phyloP scores from a whole-genome alignment of 2,888 invertebrate species.

The Malacosoma neustria region DNA sequence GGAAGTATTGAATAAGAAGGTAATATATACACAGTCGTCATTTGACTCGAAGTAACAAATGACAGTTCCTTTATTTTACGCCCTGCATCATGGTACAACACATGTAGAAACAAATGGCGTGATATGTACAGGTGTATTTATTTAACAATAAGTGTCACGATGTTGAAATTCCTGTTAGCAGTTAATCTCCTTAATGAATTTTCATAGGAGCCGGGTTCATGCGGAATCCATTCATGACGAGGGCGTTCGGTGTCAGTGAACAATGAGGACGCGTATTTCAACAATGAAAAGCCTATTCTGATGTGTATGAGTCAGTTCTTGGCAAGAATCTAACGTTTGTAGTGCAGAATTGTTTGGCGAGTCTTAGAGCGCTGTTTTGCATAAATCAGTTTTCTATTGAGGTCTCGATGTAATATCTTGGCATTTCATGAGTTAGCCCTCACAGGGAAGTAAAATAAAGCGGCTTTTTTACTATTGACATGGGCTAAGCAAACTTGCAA shows the following conservation, averaged over 20 bases:
- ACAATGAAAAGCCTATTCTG: constrained; percentile 15
- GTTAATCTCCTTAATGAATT: constrained; percentile 53
- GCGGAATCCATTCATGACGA: constrained; percentile 23
- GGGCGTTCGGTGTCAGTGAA: constrained; percentile 24
- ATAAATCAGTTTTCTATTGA: neutral
- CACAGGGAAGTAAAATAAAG: too few species aligned
- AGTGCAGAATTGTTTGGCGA: constrained; percentile 1
- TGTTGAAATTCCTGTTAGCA: constrained; percentile 13
- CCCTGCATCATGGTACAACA: too few species aligned
- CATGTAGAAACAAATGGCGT: constrained; percentile 3
- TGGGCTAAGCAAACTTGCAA: too few species aligned
- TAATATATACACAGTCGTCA: too few species aligned
- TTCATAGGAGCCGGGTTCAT: constrained; percentile 27
- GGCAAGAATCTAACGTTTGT: constrained; percentile 3
- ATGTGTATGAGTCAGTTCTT: constrained; percentile 7
- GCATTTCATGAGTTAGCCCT: too few species aligned
- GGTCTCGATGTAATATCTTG: constrained; percentile 1
- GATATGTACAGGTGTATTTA: constrained; percentile 14
- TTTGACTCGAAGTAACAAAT: too few species aligned
- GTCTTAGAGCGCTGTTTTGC: neutral
- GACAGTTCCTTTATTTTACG: too few species aligned
- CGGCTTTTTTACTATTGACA: too few species aligned
- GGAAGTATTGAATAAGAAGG: too few species aligned
- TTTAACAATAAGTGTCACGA: constrained; percentile 23
- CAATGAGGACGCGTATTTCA: constrained; percentile 26